Conservation (phyloP, 2,888 invertebrate species). For the Hyposoter didymator region DNA sequence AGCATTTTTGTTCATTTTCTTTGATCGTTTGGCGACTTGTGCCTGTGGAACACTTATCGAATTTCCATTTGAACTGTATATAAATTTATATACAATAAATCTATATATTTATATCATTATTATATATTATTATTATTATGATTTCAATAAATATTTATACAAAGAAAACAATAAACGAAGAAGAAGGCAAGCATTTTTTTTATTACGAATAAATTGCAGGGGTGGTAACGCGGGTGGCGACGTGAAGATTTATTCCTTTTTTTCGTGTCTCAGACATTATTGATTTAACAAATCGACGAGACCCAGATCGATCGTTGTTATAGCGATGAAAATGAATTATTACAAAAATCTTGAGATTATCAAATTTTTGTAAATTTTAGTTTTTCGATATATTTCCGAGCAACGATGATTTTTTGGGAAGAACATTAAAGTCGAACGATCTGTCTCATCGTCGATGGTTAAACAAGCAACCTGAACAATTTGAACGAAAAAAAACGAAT, state of each 20-base stretch:
- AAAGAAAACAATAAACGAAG: slow-evolving; percentile 64
- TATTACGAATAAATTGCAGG: slow-evolving; percentile 77
- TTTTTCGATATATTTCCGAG: neutral
- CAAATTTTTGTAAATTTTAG: no score
- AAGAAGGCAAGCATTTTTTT: slow-evolving; percentile 73
- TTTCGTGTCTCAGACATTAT: slow-evolving; percentile 49
- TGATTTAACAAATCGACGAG: slow-evolving; percentile 38
- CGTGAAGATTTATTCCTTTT: slow-evolving; percentile 75
- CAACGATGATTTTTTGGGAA: neutral
- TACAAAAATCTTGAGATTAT: no score
- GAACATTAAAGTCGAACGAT: neutral
- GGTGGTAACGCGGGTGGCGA: slow-evolving; percentile 81
- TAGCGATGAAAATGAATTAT: neutral
- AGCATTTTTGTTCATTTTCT: slow-evolving; percentile 74
- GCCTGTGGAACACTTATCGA: slow-evolving; percentile 84
- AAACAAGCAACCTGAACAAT: slow-evolving; percentile 1
- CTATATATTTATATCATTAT: slow-evolving; percentile 58
- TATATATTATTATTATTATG: slow-evolving; percentile 73
- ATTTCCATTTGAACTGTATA: slow-evolving; percentile 76
- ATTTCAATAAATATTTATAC: slow-evolving; percentile 75
- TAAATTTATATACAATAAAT: slow-evolving; percentile 72
- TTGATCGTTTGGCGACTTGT: slow-evolving; percentile 82
- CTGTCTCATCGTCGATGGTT: slow-evolving; percentile 14
- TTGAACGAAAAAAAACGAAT: slow-evolving; percentile 7
- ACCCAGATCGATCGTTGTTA: slow-evolving; percentile 18